These are phyloP conservation scores for Myrmophylax atrothorax DNA, from an alignment of 2,113 vertebrate species.

Conservation along the genomic window DNA sequence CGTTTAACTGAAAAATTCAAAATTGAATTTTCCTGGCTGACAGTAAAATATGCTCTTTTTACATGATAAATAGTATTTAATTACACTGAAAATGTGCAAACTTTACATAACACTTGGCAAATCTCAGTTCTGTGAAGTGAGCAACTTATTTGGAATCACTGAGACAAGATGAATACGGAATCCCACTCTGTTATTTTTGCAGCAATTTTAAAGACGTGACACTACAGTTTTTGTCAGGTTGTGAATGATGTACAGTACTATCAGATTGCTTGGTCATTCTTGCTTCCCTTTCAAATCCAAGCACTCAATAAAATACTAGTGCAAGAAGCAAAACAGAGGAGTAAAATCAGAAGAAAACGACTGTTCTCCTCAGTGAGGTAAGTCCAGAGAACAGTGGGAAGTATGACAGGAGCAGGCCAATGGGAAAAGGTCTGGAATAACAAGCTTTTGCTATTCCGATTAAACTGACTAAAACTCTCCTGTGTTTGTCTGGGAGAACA, in stretches of 20 bases:
- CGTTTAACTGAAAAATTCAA: background rate
- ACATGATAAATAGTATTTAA: background rate
- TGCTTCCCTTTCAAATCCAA: background rate
- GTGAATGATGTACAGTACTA: background rate
- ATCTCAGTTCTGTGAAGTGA: background rate
- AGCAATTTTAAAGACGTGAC: background rate
- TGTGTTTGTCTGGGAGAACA: background rate
- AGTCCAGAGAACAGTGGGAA: background rate
- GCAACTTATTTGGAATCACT: background rate
- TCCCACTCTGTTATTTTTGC: background rate
- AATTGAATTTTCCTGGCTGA: background rate
- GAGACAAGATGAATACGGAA: background rate
- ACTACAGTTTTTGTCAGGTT: background rate
- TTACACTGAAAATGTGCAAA: background rate
- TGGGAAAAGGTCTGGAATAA: background rate
- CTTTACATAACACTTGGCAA: background rate
- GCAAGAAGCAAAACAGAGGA: background rate
- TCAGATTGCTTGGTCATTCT: background rate
- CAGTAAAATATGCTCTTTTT: background rate
- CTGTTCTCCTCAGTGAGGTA: background rate
- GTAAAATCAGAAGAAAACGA: background rate
- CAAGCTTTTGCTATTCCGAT: background rate
- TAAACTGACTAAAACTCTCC: background rate
- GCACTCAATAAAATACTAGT: background rate
- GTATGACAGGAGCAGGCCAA: background rate